These are phyloP conservation scores for Athalia rosae DNA, from an alignment of 2,888 invertebrate species.

Conservation along the genomic window DNA sequence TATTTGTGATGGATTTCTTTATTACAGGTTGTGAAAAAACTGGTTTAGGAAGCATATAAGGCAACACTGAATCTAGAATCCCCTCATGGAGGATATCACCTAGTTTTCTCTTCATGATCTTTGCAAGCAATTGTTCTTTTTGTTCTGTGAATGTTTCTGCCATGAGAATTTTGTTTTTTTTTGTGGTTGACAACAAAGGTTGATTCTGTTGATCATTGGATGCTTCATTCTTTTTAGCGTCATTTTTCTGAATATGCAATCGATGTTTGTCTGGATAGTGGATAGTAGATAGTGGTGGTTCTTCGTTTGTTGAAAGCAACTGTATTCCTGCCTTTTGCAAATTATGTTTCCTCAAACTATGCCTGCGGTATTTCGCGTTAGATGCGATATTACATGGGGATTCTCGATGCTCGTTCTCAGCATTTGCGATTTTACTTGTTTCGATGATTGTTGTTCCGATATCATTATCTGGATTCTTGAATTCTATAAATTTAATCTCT, in stretches of 20 bases:
- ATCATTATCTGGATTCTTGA: not conserved
- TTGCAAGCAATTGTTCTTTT: constrained; percentile 61
- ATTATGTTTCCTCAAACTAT: constrained; percentile 25
- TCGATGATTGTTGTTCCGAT: constrained; percentile 3
- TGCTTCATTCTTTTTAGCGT: constrained; percentile 3
- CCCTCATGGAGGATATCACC: constrained; percentile 87
- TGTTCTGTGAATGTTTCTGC: constrained; percentile 48
- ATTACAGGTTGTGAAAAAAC: constrained; percentile 77
- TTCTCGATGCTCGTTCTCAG: constrained; percentile 30
- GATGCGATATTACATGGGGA: constrained; percentile 1
- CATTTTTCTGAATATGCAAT: not conserved
- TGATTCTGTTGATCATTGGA: constrained; percentile 16
- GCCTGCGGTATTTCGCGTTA: constrained; percentile 20
- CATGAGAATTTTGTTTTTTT: constrained; percentile 47
- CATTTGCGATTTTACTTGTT: not conserved
- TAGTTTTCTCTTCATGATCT: constrained; percentile 70
- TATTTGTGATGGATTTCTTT: constrained; percentile 73
- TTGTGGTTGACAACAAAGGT: constrained; percentile 27
- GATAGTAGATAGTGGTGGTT: not conserved
- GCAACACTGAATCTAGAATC: constrained; percentile 86
- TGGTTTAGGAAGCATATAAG: constrained; percentile 82
- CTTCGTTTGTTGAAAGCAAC: not conserved
- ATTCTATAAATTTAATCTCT: not conserved
- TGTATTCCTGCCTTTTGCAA: constrained; percentile 14
- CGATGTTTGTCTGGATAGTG: not conserved